Base-by-base conservation (phyloP, 2,888 invertebrate genomes). In the Myopa testacea region DNA sequence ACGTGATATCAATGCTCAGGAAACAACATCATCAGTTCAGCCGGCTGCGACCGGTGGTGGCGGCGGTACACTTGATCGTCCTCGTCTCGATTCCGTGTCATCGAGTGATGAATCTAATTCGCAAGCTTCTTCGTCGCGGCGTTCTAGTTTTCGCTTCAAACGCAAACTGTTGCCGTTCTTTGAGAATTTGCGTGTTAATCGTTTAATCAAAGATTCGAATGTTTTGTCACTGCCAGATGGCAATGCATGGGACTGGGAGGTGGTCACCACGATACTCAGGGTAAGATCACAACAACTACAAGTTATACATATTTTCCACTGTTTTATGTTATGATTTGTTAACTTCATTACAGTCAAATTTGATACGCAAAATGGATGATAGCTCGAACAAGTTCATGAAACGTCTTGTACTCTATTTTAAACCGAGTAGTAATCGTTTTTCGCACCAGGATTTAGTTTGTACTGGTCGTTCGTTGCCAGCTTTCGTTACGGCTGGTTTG, bases 181-280 rank as follows among this genome's bases (percentile, higher is more conserved):
- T 80, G 92, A 92, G 78, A 88, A 85, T 77, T 84, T 88, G 72
- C 91, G 92, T 72, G 92, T 93, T 79, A 93, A 94, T 85, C 93
- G 92, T 82, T 89, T 93, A 80, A 92, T 98, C 26, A 93, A 94
- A 84, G 95, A 96, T 82, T 95, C 96, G 3, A 93, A 94, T 81
- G 97, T 98, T 4, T 91, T 96, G 83, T 91, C 92, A 77, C 92
- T 93, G 78, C 94, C 95, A 83, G 96, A 96, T 84, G 94, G 94
- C 5, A 93, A 93, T 78, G 92, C 93, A 0, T 98, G 98, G 98
- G 95, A 98, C 87, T 98, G 98, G 98, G 94, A 95, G 84, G 92
- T 96, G n/a, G 94, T 98, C 80, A 92, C 94, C 80, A 93, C 95
- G 63, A 92, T 96, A 84, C 90, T 97, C 45, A 94, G 94, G 92